These are phyloP conservation scores for Polydrusus tereticollis DNA, from an alignment of 2,888 invertebrate species.

Conservation along the genomic window DNA sequence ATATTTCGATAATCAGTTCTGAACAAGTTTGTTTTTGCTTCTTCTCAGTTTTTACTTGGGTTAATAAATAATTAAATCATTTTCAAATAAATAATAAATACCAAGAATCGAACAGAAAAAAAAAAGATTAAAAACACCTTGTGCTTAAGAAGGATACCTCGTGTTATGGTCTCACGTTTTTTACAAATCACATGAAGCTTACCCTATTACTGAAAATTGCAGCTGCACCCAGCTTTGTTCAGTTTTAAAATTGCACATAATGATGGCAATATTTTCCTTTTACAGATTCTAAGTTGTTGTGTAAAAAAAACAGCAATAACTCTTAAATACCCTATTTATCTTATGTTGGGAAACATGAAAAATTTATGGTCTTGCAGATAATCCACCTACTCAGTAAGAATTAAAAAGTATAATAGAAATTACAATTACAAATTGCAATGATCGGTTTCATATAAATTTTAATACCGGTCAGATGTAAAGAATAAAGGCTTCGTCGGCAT, in stretches of 20 bases:
- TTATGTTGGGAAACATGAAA: background rate
- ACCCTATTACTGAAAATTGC: background rate
- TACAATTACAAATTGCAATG: conserved; percentile 4
- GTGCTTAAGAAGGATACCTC: no score
- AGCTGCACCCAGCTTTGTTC: background rate
- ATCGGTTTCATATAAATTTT: background rate
- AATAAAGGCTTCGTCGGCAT: conserved; percentile 12
- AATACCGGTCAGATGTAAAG: background rate
- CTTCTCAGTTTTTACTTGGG: no score
- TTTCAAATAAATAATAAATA: no score
- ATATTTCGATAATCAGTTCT: no score
- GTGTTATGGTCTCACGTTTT: background rate
- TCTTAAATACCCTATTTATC: background rate
- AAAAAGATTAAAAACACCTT: no score
- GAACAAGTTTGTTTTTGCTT: no score
- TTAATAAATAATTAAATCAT: no score
- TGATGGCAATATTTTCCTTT: conserved; percentile 8
- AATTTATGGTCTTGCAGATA: background rate
- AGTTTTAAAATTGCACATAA: conserved; percentile 7
- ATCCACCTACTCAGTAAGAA: conserved; percentile 12
- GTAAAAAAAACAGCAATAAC: background rate
- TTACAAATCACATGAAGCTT: background rate
- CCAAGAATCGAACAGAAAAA: no score
- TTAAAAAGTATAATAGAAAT: conserved; percentile 19
- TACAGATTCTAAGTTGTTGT: background rate